These are phyloP conservation scores for Boloria euphrosyne DNA, from an alignment of 2,888 invertebrate genomes.

Conservation along the genomic window DNA sequence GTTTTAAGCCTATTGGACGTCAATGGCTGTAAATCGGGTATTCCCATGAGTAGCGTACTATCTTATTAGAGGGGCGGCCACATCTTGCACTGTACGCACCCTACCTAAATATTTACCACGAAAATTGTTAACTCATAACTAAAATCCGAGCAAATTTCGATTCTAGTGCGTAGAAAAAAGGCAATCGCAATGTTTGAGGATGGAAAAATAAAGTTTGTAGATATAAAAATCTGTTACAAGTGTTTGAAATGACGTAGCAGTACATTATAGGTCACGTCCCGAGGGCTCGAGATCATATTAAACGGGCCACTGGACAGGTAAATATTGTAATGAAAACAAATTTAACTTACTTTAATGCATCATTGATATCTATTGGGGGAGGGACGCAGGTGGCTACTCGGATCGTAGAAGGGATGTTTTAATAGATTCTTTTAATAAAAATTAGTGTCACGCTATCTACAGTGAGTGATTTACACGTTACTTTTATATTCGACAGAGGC, in stretches of 20 bases:
- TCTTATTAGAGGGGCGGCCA: slow-evolving; percentile 64
- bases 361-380: slow-evolving; percentile 62
- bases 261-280: slow-evolving; percentile 65
- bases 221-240: slow-evolving; percentile 72
- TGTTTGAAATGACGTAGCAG: slow-evolving; percentile 71
- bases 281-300: slow-evolving; percentile 60
- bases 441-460: too few species aligned
- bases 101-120: slow-evolving; percentile 49
- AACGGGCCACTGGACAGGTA: slow-evolving; percentile 78
- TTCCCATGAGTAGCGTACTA: slow-evolving; percentile 74
- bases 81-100: slow-evolving; percentile 57
- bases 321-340: slow-evolving; percentile 78
- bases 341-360: slow-evolving; percentile 75
- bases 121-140: slow-evolving; percentile 25
- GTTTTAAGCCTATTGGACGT: slow-evolving; percentile 24
- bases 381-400: slow-evolving; percentile 38
- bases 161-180: slow-evolving; percentile 42
- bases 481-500: too few species aligned
- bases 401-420: slow-evolving; percentile 1
- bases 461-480: too few species aligned
- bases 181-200: slow-evolving; percentile 2
- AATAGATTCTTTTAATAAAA: not conserved
- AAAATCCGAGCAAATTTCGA: slow-evolving; percentile 37
- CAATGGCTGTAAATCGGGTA: slow-evolving; percentile 44
- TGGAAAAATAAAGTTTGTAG: slow-evolving; percentile 41